Percentiles rank a stretch among this genome's conserved stretches.
phyloP scores from a whole-genome alignment of 2,797 vertebrate species.

The Sebastes cheni region DNA sequence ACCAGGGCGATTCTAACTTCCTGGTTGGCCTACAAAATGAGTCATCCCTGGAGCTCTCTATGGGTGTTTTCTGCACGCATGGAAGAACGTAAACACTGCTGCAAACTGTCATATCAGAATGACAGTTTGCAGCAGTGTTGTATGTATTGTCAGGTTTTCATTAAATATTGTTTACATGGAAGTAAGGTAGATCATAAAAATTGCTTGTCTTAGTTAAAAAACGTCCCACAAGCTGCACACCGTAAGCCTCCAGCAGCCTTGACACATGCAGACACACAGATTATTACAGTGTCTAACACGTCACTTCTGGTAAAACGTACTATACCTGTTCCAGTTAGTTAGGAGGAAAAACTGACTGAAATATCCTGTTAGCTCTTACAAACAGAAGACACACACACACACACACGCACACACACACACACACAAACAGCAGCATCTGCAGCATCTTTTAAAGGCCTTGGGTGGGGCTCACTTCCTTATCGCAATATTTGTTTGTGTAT shows the following conservation, averaged over 20 bases:
- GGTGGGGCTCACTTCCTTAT: slow-evolving; percentile 77
- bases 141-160: background rate
- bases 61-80: background rate
- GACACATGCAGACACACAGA: background rate
- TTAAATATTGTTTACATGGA: background rate
- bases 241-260: background rate
- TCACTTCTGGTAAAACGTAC: slow-evolving; percentile 28
- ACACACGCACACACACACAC: background rate
- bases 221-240: background rate
- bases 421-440: slow-evolving; percentile 15
- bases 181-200: background rate
- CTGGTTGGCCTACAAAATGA: too few species aligned
- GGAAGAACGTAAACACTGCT: background rate
- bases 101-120: background rate
- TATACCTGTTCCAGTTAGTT: slow-evolving; percentile 23
- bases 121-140: too few species aligned
- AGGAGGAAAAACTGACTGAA: slow-evolving; percentile 8
- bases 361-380: slow-evolving; percentile 18
- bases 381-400: background rate
- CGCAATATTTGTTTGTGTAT: slow-evolving; percentile 49
- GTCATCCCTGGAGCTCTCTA: too few species aligned
- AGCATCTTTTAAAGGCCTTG: slow-evolving; percentile 60
- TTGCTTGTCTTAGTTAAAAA: background rate
- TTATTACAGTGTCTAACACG: background rate
- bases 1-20: too few species aligned